Conservation (phyloP, 2,888 invertebrate genomes). For the Allacma fusca region DNA sequence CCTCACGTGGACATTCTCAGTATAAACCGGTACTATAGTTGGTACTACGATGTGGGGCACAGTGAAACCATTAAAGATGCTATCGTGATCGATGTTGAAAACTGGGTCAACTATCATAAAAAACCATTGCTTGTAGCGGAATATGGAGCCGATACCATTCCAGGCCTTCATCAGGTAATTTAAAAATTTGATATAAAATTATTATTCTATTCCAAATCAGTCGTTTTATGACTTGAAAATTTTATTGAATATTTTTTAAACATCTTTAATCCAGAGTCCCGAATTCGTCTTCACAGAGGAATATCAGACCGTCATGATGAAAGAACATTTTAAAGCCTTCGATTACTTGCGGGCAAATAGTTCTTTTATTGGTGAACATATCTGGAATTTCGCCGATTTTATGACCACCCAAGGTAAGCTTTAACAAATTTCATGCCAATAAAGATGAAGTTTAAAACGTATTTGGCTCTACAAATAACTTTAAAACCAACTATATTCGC, state of each 20-base stretch:
- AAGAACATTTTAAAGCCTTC: conserved; percentile 69
- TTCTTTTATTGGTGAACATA: conserved; percentile 71
- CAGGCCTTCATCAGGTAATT: conserved; percentile 90
- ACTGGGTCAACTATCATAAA: conserved; percentile 81
- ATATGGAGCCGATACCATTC: conserved; percentile 94
- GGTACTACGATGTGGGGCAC: conserved; percentile 88
- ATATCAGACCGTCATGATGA: conserved; percentile 69
- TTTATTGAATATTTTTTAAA: no score
- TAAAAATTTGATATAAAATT: background rate
- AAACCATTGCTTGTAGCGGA: conserved; percentile 94
- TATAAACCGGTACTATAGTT: conserved; percentile 94
- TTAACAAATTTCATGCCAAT: no score
- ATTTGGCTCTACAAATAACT: no score
- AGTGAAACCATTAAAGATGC: conserved; percentile 77
- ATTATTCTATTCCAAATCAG: no score
- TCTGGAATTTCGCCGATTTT: conserved; percentile 76
- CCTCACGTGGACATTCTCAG: conserved; percentile 84
- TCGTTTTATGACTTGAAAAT: no score
- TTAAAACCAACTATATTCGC: background rate
- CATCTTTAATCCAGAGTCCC: conserved; percentile 65
- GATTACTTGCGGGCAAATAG: conserved; percentile 65
- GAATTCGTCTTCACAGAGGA: conserved; percentile 71
- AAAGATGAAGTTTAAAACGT: no score
- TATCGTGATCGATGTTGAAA: conserved; percentile 78
- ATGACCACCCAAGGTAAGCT: conserved; percentile 71